A percentile compares a stretch with the other conserved stretches of the same genome.
Evolutionary conservation across 2,888 invertebrate genomes (phyloP).

Genomic region (Rhorus exstirpatorius): DNA sequence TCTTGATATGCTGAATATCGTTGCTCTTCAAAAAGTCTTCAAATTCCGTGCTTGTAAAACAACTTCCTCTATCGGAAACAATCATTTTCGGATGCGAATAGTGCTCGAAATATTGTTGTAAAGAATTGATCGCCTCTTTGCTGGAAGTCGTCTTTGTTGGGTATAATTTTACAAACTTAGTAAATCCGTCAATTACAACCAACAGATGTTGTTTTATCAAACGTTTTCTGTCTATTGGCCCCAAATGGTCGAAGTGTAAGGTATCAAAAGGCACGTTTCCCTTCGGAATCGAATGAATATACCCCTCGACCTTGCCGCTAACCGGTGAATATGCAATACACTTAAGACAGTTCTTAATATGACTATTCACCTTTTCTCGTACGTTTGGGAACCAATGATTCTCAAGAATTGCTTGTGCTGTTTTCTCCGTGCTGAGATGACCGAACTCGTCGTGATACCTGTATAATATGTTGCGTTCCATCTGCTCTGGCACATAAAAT

Average conservation of each 20-base stretch:
- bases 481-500: conserved; percentile 9
- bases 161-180: no score
- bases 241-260: conserved; percentile 58
- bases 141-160: no score
- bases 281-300: conserved; percentile 55
- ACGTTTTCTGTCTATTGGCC: neutral
- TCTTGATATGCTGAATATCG: neutral
- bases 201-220: neutral
- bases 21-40: neutral
- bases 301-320: conserved; percentile 58
- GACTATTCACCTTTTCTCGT: neutral
- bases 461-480: neutral
- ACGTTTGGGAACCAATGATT: conserved; percentile 1
- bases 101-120: no score
- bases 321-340: conserved; percentile 66
- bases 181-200: neutral
- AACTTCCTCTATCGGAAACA: conserved; percentile 4
- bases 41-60: conserved; percentile 5
- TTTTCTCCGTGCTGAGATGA: neutral
- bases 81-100: conserved; percentile 4
- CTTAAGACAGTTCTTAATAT: conserved; percentile 69
- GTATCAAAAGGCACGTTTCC: conserved; percentile 44
- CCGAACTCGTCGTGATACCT: no score
- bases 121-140: neutral
- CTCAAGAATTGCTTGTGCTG: neutral